Evolutionary conservation across 2,797 vertebrate genomes (phyloP).

Genomic region (Schizopygopsis malacanthus): DNA sequence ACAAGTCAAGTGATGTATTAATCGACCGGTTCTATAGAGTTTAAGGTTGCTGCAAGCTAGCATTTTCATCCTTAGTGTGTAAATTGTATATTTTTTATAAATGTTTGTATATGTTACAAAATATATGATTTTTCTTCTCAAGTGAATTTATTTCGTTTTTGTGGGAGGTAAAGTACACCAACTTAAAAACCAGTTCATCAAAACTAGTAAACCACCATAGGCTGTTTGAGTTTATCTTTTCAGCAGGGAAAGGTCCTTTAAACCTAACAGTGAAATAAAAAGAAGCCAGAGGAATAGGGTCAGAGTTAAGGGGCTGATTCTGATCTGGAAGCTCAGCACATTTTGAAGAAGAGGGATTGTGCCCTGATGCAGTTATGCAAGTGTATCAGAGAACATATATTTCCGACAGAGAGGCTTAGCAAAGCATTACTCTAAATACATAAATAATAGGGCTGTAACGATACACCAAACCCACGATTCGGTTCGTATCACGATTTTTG

Average conservation of each 20-base stretch:
- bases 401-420: conserved; percentile 60
- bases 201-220: neutral
- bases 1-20: conserved; percentile 67
- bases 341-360: conserved; percentile 29
- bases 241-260: neutral
- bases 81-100: neutral
- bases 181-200: neutral
- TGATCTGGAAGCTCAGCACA: conserved; percentile 50
- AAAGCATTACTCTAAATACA: conserved; percentile 75
- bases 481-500: no score
- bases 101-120: neutral
- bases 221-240: neutral
- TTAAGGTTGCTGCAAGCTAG: conserved; percentile 58
- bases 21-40: conserved; percentile 64
- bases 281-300: conserved; percentile 12
- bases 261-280: conserved; percentile 12
- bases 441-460: conserved; percentile 57
- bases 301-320: conserved; percentile 23
- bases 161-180: neutral
- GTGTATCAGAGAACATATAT: conserved; percentile 52
- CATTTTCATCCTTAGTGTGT: conserved; percentile 56
- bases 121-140: neutral
- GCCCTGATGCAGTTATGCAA: conserved; percentile 6
- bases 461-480: no score
- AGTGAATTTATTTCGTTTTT: neutral